phyloP scores from a whole-genome alignment of 2,888 invertebrate genomes.

The Oscheius sp. region DNA sequence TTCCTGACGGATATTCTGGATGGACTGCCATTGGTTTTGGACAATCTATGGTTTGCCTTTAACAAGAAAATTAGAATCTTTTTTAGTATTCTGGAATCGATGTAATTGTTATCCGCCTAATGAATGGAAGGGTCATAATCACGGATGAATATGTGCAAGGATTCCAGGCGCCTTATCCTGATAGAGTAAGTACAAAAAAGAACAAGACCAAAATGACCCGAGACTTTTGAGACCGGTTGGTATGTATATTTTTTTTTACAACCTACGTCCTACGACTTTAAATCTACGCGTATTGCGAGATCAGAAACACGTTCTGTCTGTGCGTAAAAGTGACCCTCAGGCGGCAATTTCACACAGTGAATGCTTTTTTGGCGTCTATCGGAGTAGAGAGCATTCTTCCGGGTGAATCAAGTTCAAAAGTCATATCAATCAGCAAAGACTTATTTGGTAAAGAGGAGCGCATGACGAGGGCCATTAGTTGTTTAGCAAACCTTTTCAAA shows the following conservation, averaged over 20 bases:
- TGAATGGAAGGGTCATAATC: conserved; percentile 60
- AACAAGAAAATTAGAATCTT: too few species aligned
- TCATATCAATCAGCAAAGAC: not conserved
- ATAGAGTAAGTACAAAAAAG: conserved; percentile 54
- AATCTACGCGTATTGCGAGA: not conserved
- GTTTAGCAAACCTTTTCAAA: not conserved
- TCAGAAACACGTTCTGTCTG: conserved; percentile 3
- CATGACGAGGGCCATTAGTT: not conserved
- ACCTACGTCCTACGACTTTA: not conserved
- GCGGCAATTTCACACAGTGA: not conserved
- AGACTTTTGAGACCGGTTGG: not conserved
- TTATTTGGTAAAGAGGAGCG: too few species aligned
- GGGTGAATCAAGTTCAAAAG: not conserved
- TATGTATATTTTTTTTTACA: not conserved
- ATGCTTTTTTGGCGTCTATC: not conserved
- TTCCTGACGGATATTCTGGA: conserved; percentile 43
- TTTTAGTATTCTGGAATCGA: conserved; percentile 51
- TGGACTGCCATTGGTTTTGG: conserved; percentile 67
- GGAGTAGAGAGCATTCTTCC: not conserved
- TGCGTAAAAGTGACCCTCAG: conserved; percentile 5
- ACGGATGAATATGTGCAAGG: conserved; percentile 66
- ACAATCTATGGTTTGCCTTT: conserved; percentile 57
- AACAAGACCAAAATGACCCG: too few species aligned
- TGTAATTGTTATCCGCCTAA: conserved; percentile 57
- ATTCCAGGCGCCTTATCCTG: conserved; percentile 56